A percentile compares a stretch with the other conserved stretches of the same genome.
These are phyloP conservation scores for Sthenelais limicola DNA, from an alignment of 2,888 invertebrate species.

Conservation along the genomic window DNA sequence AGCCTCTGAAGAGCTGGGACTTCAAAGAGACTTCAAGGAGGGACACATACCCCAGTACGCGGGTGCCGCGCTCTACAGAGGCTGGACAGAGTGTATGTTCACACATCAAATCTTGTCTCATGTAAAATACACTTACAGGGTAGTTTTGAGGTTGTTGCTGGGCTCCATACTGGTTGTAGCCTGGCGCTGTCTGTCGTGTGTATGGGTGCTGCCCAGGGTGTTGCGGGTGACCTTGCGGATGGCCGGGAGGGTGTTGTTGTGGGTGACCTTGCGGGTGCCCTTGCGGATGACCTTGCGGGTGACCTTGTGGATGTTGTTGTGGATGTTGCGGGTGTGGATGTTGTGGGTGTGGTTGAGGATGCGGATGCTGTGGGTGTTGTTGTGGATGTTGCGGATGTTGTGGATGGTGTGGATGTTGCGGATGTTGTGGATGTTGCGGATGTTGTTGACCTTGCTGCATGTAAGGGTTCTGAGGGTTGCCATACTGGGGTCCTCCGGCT, in stretches of 20 bases:
- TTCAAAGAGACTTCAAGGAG: too few relatives aligned
- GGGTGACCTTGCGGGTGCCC: conserved; percentile 38
- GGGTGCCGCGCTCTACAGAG: too few relatives aligned
- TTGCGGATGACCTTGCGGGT: conserved; percentile 46
- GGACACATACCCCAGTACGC: too few relatives aligned
- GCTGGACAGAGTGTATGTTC: too few relatives aligned
- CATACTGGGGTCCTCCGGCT: conserved; percentile 62
- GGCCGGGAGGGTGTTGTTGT: conserved; percentile 19
- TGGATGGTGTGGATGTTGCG: conserved; percentile 29
- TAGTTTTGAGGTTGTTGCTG: conserved; percentile 55
- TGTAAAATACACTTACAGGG: conserved; percentile 54
- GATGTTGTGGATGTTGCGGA: conserved; percentile 49
- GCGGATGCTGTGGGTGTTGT: conserved; percentile 49
- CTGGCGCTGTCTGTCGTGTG: conserved; percentile 46
- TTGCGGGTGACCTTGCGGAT: conserved; percentile 37
- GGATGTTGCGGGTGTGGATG: conserved; percentile 48
- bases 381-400: conserved; percentile 55
- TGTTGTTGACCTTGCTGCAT: conserved; percentile 52
- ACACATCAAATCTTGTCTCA: too few relatives aligned
- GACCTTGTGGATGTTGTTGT: conserved; percentile 50
- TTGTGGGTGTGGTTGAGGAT: conserved; percentile 46
- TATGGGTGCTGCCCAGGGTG: conserved; percentile 4
- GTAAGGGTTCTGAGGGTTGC: conserved; percentile 64
- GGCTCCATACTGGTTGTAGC: conserved; percentile 43
- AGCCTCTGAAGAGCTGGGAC: too few relatives aligned